phyloP scores from a whole-genome alignment of 2,888 invertebrate species.

The Cyclophora albipunctata region DNA sequence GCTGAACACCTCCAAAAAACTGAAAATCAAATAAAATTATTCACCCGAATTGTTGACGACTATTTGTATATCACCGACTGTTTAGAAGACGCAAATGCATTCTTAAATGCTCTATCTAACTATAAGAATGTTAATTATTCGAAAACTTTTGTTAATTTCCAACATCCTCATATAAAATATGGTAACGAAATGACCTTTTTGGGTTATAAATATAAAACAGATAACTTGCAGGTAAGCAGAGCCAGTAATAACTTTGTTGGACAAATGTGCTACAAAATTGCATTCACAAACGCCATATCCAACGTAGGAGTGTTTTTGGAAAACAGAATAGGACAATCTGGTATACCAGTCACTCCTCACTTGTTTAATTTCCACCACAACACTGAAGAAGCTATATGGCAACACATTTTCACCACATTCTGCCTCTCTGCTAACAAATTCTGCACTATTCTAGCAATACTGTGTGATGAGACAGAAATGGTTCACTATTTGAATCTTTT shows the following conservation, averaged over 20 bases:
- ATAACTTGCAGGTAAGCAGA: conserved; percentile 50
- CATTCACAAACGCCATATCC: conserved; percentile 44
- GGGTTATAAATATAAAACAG: conserved; percentile 56
- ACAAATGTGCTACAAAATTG: conserved; percentile 65
- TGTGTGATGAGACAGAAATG: conserved; percentile 47
- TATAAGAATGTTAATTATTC: conserved; percentile 59
- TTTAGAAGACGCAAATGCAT: conserved; percentile 45
- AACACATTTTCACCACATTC: conserved; percentile 56
- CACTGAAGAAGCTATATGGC: conserved; percentile 52
- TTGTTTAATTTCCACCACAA: conserved; percentile 58
- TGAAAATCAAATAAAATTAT: conserved; percentile 38
- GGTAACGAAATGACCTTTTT: conserved; percentile 53
- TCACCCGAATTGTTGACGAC: conserved; percentile 65
- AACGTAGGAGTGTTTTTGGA: conserved; percentile 54
- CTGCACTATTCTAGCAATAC: conserved; percentile 56
- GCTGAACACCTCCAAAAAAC: conserved; percentile 29
- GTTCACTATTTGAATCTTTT: conserved; percentile 41
- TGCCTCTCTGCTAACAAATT: conserved; percentile 68
- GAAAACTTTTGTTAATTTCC: conserved; percentile 61
- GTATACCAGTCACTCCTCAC: conserved; percentile 58
- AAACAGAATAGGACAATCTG: conserved; percentile 59
- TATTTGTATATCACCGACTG: conserved; percentile 64
- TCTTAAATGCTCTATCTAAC: conserved; percentile 48
- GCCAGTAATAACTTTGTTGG: conserved; percentile 54
- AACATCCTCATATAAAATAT: conserved; percentile 35